Conservation (phyloP, 2,888 invertebrate genomes). For the Loripinus fragilis region DNA sequence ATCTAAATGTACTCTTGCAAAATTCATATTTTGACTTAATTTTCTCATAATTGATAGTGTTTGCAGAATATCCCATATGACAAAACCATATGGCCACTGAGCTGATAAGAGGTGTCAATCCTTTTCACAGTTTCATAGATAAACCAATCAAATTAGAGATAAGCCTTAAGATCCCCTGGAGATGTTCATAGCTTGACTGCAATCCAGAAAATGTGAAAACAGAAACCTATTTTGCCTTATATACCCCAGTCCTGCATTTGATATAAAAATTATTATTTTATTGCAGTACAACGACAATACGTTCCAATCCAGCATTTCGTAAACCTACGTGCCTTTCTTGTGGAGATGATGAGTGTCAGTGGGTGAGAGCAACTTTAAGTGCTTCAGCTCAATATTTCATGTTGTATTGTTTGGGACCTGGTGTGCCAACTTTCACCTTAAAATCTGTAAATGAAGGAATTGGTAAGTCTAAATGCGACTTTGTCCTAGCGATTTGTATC, state of each 20-base stretch:
- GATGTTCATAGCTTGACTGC: no score
- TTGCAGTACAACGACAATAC: slow-evolving; percentile 56
- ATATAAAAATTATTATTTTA: neutral
- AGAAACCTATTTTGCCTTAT: neutral
- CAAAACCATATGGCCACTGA: no score
- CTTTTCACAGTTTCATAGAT: no score
- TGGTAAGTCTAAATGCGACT: neutral
- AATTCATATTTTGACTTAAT: no score
- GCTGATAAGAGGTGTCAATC: no score
- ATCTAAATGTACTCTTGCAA: no score
- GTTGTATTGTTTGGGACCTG: slow-evolving; percentile 95
- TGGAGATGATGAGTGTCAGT: slow-evolving; percentile 92
- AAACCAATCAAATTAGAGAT: no score
- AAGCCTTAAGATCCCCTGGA: no score
- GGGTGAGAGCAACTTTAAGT: slow-evolving; percentile 87
- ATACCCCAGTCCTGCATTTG: neutral
- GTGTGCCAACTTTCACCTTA: slow-evolving; percentile 87
- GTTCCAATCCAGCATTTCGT: slow-evolving; percentile 25
- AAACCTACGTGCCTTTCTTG: slow-evolving; percentile 90
- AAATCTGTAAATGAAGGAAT: slow-evolving; percentile 15
- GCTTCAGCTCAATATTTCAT: slow-evolving; percentile 90
- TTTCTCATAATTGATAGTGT: no score
- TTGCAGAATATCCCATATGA: no score
- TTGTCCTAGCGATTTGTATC: no score
- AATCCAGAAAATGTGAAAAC: no score